Evolutionary conservation across 2,113 vertebrate genomes (phyloP), one percentile per base, ranked within the genome.

Genomic region (Halcyon senegalensis): DNA sequence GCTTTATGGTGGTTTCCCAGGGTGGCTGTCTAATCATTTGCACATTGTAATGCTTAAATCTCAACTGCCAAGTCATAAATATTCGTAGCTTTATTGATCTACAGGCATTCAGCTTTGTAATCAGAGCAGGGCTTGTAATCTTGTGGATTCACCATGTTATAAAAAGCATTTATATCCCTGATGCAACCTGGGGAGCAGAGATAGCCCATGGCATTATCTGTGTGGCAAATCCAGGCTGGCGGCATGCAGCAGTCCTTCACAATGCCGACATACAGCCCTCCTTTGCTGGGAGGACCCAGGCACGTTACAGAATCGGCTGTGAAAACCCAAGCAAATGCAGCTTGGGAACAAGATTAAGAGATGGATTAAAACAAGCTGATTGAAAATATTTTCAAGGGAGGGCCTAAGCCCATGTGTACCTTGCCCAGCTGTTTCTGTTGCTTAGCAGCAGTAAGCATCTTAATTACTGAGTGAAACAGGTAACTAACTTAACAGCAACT

Each of bases 61-160:
- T 90, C 85, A 94, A 86, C 85, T 85, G 88, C 82, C 85, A 93
- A 89, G 69, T 93, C 88, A 44, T 95, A 97, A 97, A 96, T 94
- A 96, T 81, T 78, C 2, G 3, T 92, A 94, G 85, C 79, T 91
- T 84, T 93, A 96, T 92, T 96, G 93, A 93, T 93, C 92, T 94
- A 13, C 60, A 70, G 56, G 79, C 83, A 89, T 92, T 90, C 72
- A n/a, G 64, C 51, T 92, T 96, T 97, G 76, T 94, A 94, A 96
- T 93, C 92, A 92, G 93, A 97, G 83, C 72, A 55, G 75, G 69
- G 84, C 74, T 94, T 87, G 89, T 94, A 92, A 93, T 96, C 95
- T 90, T 74, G 35, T 79, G 87, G 77, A 84, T 96, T 93, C 84
- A 75, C 81, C 55, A 19, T 48, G 27, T 93, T 89, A 41, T 64